A percentile compares a stretch with the other conserved stretches of the same genome.
Conservation (phyloP, 2,888 invertebrate species). For the Cosmopolites sordidus region DNA sequence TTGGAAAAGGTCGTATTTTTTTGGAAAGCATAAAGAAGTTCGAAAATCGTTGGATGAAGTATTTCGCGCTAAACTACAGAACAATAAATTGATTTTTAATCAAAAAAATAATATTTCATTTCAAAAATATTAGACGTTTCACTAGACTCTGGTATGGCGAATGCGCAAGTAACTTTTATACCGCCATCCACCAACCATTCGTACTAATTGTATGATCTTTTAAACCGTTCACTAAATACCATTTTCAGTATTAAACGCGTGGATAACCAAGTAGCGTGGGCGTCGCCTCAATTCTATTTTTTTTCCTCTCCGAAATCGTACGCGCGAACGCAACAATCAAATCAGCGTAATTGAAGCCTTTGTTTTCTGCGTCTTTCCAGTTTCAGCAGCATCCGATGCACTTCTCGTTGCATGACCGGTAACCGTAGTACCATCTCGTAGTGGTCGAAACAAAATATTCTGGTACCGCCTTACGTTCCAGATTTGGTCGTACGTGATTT, state of each 20-base stretch:
- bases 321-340: neutral
- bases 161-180: too few relatives aligned
- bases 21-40: too few relatives aligned
- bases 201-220: neutral
- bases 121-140: too few relatives aligned
- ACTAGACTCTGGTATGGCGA: too few relatives aligned
- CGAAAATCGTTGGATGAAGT: too few relatives aligned
- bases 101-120: too few relatives aligned
- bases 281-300: slow-evolving; percentile 12
- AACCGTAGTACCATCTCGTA: neutral
- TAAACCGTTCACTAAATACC: neutral
- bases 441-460: neutral
- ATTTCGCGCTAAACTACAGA: too few relatives aligned
- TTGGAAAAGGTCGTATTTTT: too few relatives aligned
- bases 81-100: too few relatives aligned
- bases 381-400: neutral
- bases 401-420: neutral
- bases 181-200: too few relatives aligned
- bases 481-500: neutral
- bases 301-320: slow-evolving; percentile 5
- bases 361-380: neutral
- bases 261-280: slow-evolving; percentile 5
- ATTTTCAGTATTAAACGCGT: slow-evolving; percentile 10
- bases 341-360: neutral
- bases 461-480: neutral